Evolutionary conservation across 2,797 vertebrate genomes (phyloP), one percentile per base, ranked within the genome.

Genomic region (Dendrocincla fuliginosa): DNA sequence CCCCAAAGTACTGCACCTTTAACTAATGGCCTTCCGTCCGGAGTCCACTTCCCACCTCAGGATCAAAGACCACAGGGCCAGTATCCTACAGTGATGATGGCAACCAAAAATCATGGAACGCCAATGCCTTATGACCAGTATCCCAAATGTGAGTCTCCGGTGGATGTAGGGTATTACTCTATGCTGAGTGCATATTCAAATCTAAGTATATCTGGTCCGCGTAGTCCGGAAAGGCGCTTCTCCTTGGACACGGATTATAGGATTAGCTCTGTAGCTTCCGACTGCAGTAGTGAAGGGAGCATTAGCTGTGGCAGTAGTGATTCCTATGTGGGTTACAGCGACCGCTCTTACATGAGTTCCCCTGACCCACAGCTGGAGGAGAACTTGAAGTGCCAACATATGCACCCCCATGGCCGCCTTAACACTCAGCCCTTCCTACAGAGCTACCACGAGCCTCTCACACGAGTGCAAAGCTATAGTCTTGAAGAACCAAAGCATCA

Each of bases 271-370:
- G 98, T 99, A 1, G 98, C 97, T 52, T 99, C 99, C 1, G 99
- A 99, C 70, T 99, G 99, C 90, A 99, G 99, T 97, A 99, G 99
- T 2, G 99, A 99, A 87, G 98, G 99, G 95, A 99, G 99, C 41
- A 75, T 98, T 92, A 99, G 99, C 82, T 99, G 99, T 25, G 98
- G 98, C 77, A 98, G 98, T 12, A 99, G 99, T 14, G 99, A 99
- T 87, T 99, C 99, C 3, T 99, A 99, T 5, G 87, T 98, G 24
- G 98, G 98, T 30, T 98, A 99, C 94, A 97, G 98, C 5, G 98
- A 98, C 33, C 98, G 98, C 39, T 98, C 98, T 3, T 99, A 98
- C 2, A 98, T 98, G 96, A 98, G 98, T 77, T 99, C 98, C 0
- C 98, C 99, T 0, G 99, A 99, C 74, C 94, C 98, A 0, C 96